These are phyloP conservation scores for Hymenopus coronatus DNA, from an alignment of 2,888 invertebrate genomes.

Conservation along the genomic window DNA sequence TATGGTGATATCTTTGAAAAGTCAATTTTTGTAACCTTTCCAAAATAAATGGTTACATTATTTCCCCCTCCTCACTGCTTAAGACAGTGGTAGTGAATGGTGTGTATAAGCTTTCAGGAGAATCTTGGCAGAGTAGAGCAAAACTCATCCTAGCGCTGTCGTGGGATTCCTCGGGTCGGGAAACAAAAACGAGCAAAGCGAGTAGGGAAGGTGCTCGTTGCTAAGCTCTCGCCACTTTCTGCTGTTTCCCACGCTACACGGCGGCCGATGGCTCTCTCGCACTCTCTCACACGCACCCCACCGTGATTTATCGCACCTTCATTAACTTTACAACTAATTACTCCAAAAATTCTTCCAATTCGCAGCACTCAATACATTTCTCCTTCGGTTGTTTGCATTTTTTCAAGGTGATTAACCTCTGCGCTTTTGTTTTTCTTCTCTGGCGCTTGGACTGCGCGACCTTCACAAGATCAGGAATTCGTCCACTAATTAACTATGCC, in stretches of 20 bases:
- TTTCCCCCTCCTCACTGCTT: no score
- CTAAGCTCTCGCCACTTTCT: background rate
- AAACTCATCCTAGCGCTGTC: background rate
- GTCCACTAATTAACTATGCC: no score
- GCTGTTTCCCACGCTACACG: background rate
- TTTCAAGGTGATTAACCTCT: background rate
- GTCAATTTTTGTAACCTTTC: no score
- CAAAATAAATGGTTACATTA: no score
- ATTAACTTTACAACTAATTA: background rate
- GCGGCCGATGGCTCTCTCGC: background rate
- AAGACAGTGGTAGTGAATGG: no score
- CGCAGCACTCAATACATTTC: background rate
- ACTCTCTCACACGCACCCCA: background rate
- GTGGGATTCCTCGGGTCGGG: constrained; percentile 11
- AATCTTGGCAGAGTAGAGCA: background rate
- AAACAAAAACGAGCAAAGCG: background rate
- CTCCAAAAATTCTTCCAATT: background rate
- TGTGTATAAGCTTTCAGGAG: no score
- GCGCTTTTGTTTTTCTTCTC: no score
- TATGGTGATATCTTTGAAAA: no score
- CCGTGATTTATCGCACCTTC: background rate
- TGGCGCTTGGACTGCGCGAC: no score
- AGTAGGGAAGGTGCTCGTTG: background rate
- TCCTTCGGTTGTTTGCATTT: background rate
- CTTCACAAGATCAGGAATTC: no score